Percentiles rank a stretch among this genome's conserved stretches.
Conservation (phyloP, 2,113 vertebrate genomes). For the Oncorhynchus masou region DNA sequence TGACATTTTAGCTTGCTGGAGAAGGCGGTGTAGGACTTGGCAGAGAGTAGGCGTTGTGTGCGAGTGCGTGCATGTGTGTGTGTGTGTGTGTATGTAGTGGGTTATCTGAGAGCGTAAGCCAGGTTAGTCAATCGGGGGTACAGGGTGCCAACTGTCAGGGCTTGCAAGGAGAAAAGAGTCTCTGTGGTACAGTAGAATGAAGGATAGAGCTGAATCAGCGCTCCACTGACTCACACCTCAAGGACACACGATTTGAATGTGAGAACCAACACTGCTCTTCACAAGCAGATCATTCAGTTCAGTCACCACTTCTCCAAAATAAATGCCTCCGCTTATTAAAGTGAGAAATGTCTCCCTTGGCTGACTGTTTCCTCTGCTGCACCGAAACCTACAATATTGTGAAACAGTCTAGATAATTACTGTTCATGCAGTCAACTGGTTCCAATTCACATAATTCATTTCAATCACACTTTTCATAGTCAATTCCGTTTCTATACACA, state of each 20-base stretch:
- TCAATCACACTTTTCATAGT: too few relatives aligned
- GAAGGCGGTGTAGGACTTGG: constrained; percentile 19
- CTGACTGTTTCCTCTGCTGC: background rate
- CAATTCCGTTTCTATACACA: too few relatives aligned
- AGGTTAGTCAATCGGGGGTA: constrained; percentile 43
- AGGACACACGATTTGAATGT: background rate
- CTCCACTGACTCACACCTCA: background rate
- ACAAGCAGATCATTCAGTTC: background rate
- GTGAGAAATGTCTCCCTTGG: background rate
- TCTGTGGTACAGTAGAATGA: background rate
- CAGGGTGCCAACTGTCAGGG: constrained; percentile 53
- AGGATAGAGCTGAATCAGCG: background rate
- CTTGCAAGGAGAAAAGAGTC: constrained; percentile 43
- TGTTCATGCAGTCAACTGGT: too few relatives aligned
- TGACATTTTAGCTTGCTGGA: constrained; percentile 14
- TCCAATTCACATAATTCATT: too few relatives aligned
- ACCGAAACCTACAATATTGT: too few relatives aligned
- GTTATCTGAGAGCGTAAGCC: background rate
- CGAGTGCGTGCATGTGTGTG: background rate
- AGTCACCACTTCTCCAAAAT: too few relatives aligned
- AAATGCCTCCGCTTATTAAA: too few relatives aligned
- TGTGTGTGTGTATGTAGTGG: constrained; percentile 10
- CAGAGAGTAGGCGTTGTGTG: constrained; percentile 11
- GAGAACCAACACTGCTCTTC: background rate
- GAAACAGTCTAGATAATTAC: too few relatives aligned